These are phyloP conservation scores for Hystrix cristata DNA, from an alignment of 2,113 vertebrate species.

Conservation along the genomic window DNA sequence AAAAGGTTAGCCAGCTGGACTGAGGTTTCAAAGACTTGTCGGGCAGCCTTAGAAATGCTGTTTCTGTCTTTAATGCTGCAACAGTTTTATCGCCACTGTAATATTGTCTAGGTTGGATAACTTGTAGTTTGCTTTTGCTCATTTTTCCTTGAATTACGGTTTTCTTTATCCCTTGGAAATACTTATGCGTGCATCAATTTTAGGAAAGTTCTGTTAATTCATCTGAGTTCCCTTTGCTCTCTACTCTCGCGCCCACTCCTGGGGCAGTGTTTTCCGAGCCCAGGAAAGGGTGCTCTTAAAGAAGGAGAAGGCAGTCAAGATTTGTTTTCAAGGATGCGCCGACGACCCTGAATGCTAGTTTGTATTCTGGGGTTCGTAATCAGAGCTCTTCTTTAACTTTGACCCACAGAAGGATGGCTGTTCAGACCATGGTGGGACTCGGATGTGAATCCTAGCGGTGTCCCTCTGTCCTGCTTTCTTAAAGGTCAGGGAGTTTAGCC, in stretches of 20 bases:
- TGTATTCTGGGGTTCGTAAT: neutral
- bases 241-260: neutral
- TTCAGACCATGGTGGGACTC: neutral
- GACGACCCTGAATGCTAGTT: neutral
- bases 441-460: neutral
- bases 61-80: neutral
- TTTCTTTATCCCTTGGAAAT: slow-evolving; percentile 40
- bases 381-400: neutral
- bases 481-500: neutral
- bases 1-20: slow-evolving; percentile 31
- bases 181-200: neutral
- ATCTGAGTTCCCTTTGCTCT: slow-evolving; percentile 4
- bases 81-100: neutral
- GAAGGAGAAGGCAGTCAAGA: neutral
- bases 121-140: neutral
- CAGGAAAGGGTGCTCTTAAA: neutral
- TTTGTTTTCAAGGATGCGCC: neutral
- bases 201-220: neutral
- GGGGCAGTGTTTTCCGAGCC: neutral
- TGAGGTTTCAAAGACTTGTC: slow-evolving; percentile 34
- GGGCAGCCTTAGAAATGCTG: neutral
- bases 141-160: slow-evolving; percentile 23
- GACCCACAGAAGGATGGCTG: neutral
- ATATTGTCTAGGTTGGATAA: neutral
- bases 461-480: neutral